phyloP scores from a whole-genome alignment of 2,113 vertebrate genomes.

The Silurus asotus region DNA sequence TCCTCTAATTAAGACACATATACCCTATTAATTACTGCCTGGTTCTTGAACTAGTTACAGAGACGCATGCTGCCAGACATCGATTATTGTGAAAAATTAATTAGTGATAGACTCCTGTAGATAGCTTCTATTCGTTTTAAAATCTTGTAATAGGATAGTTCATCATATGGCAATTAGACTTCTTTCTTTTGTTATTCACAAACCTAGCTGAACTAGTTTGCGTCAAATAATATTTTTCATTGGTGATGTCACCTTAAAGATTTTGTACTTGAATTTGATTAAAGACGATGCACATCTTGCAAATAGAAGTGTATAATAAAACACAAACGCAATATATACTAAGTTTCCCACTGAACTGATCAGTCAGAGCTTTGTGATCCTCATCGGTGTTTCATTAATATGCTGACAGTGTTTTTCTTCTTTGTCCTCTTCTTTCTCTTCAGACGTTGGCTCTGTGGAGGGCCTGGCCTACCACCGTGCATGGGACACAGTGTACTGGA shows the following conservation, averaged over 20 bases:
- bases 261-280: not conserved
- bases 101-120: slow-evolving; percentile 68
- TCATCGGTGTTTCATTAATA: not conserved
- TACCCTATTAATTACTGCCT: slow-evolving; percentile 71
- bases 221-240: not conserved
- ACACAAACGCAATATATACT: not conserved
- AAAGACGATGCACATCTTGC: not conserved
- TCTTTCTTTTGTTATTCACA: not conserved
- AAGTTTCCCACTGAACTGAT: not conserved
- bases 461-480: slow-evolving; percentile 91
- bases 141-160: slow-evolving; percentile 49
- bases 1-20: slow-evolving; percentile 70
- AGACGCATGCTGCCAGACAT: slow-evolving; percentile 63
- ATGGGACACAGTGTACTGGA: slow-evolving; percentile 98
- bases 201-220: not conserved
- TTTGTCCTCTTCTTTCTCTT: slow-evolving; percentile 11
- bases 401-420: not conserved
- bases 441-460: slow-evolving; percentile 96
- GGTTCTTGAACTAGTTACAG: slow-evolving; percentile 66
- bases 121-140: slow-evolving; percentile 63
- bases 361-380: not conserved
- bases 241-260: not conserved
- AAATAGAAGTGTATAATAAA: not conserved
- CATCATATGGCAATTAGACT: slow-evolving; percentile 25
- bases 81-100: slow-evolving; percentile 74